Base-by-base conservation (phyloP, 2,797 vertebrate species). In the Crenuchus spilurus region DNA sequence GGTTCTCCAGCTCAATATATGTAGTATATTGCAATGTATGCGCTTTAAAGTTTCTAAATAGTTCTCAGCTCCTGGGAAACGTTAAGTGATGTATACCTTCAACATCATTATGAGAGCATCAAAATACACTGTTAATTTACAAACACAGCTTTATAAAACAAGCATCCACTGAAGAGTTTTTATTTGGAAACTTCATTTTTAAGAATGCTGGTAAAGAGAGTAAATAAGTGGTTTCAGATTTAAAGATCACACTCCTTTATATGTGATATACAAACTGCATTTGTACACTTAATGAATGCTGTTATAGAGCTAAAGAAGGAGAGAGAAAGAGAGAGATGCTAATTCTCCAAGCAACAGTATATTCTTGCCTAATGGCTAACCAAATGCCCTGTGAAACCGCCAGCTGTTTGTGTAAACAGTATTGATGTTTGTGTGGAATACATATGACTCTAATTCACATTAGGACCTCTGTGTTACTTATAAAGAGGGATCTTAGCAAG, bases 371-470 rank as follows among this genome's bases (percentile, higher is more conserved):
- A 64, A 64, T 46, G 41, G 41, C 61, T 46, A 31, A 14, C 44
- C 42, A 42, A 58, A 67, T 30, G 16, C 3, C 11, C 39, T 8
- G 51, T 42, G 57, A 71, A 26, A 51, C 24, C 28, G 61, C 49
- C 16, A n/a, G 42, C 30, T 62, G 37, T 73, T 46, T 64, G 35
- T n/a, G 42, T 51, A 72, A 71, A 61, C 30, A 55, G 37, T 30
- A 28, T 69, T 42, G 42, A 48, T 18, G 44, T 28, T 2, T 44
- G 46, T 67, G 11, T 41, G 61, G 51, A 24, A 60, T 37, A 65
- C 64, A 35, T 30, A 46, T 69, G 24, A 76, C 46, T 58, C 64
- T 60, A 55, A 44, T 63, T 62, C 52, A 57, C 65, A 76, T 57
- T 20, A 74, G 66, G 65, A 46, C 22, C 18, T 64, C 9, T 16